A percentile compares a stretch with the other conserved stretches of the same genome.
These are phyloP conservation scores for Ia io DNA, from an alignment of 2,113 vertebrate species.

Conservation along the genomic window DNA sequence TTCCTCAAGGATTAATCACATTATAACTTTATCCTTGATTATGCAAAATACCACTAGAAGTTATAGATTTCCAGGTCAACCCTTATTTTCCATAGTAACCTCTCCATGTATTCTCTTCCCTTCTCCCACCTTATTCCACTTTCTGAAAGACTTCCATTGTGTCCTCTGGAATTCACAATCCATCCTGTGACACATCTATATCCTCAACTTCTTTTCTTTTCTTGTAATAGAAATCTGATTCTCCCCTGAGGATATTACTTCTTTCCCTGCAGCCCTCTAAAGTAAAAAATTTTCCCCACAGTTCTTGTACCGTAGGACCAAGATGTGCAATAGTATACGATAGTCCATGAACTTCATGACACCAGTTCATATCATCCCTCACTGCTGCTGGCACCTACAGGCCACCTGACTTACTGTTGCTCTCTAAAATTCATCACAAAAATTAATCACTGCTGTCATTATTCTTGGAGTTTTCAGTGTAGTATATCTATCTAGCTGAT, in stretches of 20 bases:
- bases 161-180: neutral
- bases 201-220: constrained; percentile 2
- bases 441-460: neutral
- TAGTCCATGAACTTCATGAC: neutral
- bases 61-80: neutral
- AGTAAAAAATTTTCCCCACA: neutral
- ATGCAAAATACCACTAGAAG: neutral
- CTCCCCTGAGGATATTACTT: neutral
- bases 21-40: constrained; percentile 12
- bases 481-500: neutral
- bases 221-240: neutral
- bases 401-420: neutral
- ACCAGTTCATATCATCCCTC: neutral
- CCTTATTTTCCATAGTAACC: neutral
- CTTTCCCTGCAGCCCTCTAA: neutral
- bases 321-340: neutral
- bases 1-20: neutral
- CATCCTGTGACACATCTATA: neutral
- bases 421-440: neutral
- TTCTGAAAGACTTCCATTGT: neutral
- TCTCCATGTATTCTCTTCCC: neutral
- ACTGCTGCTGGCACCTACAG: neutral
- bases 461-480: neutral
- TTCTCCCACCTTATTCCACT: neutral
- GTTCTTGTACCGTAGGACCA: neutral